Percentiles rank a stretch among this genome's conserved stretches.
These are phyloP conservation scores for Pilophorus perplexus DNA, from an alignment of 2,888 invertebrate genomes.

Conservation along the genomic window DNA sequence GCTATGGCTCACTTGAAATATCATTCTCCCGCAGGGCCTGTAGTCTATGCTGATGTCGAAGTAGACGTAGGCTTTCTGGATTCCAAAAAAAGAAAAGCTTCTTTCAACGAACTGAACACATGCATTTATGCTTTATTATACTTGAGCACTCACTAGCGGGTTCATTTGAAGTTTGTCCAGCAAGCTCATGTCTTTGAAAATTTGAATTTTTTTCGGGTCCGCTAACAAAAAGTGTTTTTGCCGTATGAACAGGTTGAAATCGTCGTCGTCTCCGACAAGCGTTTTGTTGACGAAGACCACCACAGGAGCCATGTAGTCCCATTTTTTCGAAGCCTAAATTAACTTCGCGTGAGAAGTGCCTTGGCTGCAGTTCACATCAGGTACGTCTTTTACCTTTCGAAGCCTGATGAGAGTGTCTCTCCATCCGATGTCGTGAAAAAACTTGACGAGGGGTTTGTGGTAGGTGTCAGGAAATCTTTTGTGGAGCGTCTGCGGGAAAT, in stretches of 20 bases:
- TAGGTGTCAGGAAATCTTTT: conserved; percentile 20
- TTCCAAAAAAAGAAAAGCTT: not conserved
- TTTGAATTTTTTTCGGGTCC: conserved; percentile 12
- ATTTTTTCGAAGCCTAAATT: conserved; percentile 21
- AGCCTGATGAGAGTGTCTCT: conserved; percentile 17
- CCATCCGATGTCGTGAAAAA: conserved; percentile 31
- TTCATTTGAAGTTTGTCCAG: conserved; percentile 29
- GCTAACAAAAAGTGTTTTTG: conserved; percentile 23
- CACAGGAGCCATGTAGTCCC: conserved; percentile 31
- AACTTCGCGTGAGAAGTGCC: not conserved
- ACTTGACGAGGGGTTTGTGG: conserved; percentile 25
- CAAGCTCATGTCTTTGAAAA: conserved; percentile 22
- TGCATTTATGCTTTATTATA: no score
- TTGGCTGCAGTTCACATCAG: no score
- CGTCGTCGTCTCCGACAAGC: conserved; percentile 34
- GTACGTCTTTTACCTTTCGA: conserved; percentile 16
- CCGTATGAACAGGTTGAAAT: conserved; percentile 22
- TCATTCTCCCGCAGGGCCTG: conserved; percentile 26
- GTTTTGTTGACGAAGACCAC: conserved; percentile 18
- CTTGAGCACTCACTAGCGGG: conserved; percentile 6
- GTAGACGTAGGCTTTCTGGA: conserved; percentile 35
- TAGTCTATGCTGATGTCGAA: conserved; percentile 33
- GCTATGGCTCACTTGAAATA: conserved; percentile 34
- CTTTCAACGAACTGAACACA: no score
- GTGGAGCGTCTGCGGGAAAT: conserved; percentile 21